Evolutionary conservation across 2,888 invertebrate genomes (phyloP).

Genomic region (Drosophila tanythrix): DNA sequence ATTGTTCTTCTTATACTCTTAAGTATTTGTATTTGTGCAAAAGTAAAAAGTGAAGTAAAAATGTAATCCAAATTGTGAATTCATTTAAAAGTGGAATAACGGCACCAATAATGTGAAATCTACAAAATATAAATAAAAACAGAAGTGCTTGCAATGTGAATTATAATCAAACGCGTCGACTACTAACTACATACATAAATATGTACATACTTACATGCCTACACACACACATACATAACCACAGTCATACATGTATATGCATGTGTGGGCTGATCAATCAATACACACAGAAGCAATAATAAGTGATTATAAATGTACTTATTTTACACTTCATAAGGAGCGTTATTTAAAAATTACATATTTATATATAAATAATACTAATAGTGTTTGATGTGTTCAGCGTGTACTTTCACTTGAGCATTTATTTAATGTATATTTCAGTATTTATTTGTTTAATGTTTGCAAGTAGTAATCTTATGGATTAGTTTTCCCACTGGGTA

Average conservation of each 20-base stretch:
- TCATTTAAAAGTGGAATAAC: slow-evolving; percentile 36
- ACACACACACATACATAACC: slow-evolving; percentile 3
- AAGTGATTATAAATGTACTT: slow-evolving; percentile 3
- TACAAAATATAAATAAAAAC: slow-evolving; percentile 31
- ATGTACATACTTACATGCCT: slow-evolving; percentile 1
- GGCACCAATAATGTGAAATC: slow-evolving; percentile 31
- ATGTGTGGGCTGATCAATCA: slow-evolving; percentile 10
- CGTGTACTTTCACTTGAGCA: background rate
- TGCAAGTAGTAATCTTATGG: background rate
- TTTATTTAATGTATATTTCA: background rate
- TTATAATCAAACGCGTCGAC: slow-evolving; percentile 3
- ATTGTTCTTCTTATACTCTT: slow-evolving; percentile 17
- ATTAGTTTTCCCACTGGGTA: background rate
- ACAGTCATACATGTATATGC: background rate
- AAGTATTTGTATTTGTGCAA: background rate
- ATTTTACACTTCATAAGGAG: background rate
- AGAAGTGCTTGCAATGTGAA: slow-evolving; percentile 15
- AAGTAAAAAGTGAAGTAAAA: slow-evolving; percentile 3
- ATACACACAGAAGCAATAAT: slow-evolving; percentile 5
- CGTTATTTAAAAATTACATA: background rate
- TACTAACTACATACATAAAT: background rate
- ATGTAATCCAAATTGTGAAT: slow-evolving; percentile 54
- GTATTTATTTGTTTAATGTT: background rate
- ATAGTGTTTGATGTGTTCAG: background rate
- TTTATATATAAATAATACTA: background rate